Percentiles rank a stretch among this genome's conserved stretches.
Conservation (phyloP, 2,888 invertebrate genomes). For the Mantis religiosa region DNA sequence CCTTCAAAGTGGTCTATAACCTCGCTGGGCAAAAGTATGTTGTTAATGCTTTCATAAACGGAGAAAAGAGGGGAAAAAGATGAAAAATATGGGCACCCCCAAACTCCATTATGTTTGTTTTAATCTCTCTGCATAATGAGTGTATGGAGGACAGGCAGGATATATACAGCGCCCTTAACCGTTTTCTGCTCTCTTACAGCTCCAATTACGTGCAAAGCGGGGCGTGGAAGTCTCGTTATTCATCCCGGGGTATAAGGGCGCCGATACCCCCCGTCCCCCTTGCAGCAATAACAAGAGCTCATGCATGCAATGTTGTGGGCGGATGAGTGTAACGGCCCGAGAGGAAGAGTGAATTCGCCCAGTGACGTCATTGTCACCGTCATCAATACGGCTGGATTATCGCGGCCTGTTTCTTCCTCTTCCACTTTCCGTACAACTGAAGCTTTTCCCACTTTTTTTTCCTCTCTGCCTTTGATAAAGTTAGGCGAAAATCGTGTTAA, state of each 20-base stretch:
- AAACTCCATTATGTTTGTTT: background rate
- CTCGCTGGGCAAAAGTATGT: background rate
- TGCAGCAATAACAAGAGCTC: background rate
- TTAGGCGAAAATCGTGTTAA: background rate
- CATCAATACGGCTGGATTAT: background rate
- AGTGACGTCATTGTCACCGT: background rate
- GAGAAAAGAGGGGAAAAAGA: background rate
- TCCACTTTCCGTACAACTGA: background rate
- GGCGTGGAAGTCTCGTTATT: background rate
- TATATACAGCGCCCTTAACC: background rate
- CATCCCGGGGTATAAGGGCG: background rate
- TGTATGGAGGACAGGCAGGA: background rate
- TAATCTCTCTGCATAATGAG: background rate
- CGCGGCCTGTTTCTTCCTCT: background rate
- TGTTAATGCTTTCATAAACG: background rate
- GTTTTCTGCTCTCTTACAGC: background rate
- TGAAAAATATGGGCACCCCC: background rate
- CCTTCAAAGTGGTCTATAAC: background rate
- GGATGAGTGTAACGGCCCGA: background rate
- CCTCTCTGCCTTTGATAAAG: background rate
- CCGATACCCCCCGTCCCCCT: background rate
- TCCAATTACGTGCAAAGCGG: background rate
- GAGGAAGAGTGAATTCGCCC: background rate
- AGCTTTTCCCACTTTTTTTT: background rate
- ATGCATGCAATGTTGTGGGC: background rate